Evolutionary conservation across 2,888 invertebrate genomes (phyloP).

Genomic region (Stenichneumon culpator): DNA sequence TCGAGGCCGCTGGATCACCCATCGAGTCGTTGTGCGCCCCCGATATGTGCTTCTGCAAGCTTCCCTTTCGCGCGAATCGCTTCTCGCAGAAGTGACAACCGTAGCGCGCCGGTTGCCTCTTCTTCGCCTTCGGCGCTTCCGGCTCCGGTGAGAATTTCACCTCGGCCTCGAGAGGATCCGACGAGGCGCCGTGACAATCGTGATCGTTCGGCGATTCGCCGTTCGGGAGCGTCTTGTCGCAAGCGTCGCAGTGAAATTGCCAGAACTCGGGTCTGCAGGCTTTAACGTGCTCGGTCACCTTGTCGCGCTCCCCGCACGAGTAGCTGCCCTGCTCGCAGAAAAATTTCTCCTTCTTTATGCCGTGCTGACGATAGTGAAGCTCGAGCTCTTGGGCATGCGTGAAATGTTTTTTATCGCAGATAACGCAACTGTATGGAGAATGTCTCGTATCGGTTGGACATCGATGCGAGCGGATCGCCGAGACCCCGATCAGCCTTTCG

Average conservation of each 20-base stretch:
- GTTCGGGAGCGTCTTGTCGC: slow-evolving; percentile 16
- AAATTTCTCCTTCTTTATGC: neutral
- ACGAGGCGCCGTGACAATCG: neutral
- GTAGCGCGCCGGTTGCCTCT: slow-evolving; percentile 66
- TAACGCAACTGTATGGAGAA: slow-evolving; percentile 16
- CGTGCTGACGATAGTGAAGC: slow-evolving; percentile 49
- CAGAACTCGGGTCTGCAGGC: slow-evolving; percentile 45
- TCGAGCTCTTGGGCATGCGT: slow-evolving; percentile 44
- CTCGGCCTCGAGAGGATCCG: neutral
- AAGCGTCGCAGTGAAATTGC: slow-evolving; percentile 21
- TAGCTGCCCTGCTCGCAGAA: slow-evolving; percentile 46
- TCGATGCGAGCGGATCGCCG: neutral
- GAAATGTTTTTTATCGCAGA: slow-evolving; percentile 47
- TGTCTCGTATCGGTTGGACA: neutral
- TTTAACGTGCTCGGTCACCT: slow-evolving; percentile 32
- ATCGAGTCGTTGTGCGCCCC: slow-evolving; percentile 67
- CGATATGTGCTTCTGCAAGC: slow-evolving; percentile 76
- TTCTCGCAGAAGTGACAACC: slow-evolving; percentile 76
- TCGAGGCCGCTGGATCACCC: slow-evolving; percentile 58
- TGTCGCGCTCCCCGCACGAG: slow-evolving; percentile 22
- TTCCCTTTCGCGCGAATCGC: slow-evolving; percentile 75
- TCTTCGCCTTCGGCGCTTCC: slow-evolving; percentile 41
- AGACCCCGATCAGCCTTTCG: slow-evolving; percentile 7
- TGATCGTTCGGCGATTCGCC: slow-evolving; percentile 1
- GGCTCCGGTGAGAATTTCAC: neutral